Evolutionary conservation across 2,888 invertebrate species (phyloP).

Genomic region (Phalera bucephala): DNA sequence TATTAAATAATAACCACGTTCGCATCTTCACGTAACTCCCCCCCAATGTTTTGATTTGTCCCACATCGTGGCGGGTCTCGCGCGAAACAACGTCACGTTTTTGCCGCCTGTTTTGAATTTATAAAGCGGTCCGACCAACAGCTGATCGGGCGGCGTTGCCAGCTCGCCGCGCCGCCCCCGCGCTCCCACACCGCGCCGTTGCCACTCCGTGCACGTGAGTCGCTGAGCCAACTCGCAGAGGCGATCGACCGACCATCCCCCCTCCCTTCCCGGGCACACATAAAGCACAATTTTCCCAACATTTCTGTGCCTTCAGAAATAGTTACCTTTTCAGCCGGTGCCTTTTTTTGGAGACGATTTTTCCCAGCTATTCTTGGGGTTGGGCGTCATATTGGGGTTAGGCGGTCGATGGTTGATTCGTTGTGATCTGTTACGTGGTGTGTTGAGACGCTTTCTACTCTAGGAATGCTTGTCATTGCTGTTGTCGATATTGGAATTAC

Average conservation of each 20-base stretch:
- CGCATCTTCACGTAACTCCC: constrained; percentile 29
- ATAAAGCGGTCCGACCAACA: constrained; percentile 64
- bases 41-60: constrained; percentile 43
- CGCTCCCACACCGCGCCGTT: constrained; percentile 50
- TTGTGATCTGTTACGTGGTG: neutral
- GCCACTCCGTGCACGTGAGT: constrained; percentile 47
- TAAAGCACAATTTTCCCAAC: constrained; percentile 58
- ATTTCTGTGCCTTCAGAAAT: constrained; percentile 47
- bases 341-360: constrained; percentile 36
- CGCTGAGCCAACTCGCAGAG: constrained; percentile 39
- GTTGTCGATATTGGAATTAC: neutral
- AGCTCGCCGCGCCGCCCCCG: constrained; percentile 33
- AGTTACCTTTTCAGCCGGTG: constrained; percentile 43
- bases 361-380: constrained; percentile 17
- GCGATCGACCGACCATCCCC: constrained; percentile 72
- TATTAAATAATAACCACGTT: constrained; percentile 26
- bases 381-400: constrained; percentile 39
- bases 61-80: constrained; percentile 40
- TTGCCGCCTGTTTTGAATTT: constrained; percentile 74
- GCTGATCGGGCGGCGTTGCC: constrained; percentile 72
- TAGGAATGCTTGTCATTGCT: constrained; percentile 2
- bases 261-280: constrained; percentile 40
- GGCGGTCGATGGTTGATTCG: constrained; percentile 36
- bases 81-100: constrained; percentile 56
- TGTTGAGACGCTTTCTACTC: constrained; percentile 21